Evolutionary conservation across 2,888 invertebrate genomes (phyloP).

Genomic region (Tetranychus truncatus): DNA sequence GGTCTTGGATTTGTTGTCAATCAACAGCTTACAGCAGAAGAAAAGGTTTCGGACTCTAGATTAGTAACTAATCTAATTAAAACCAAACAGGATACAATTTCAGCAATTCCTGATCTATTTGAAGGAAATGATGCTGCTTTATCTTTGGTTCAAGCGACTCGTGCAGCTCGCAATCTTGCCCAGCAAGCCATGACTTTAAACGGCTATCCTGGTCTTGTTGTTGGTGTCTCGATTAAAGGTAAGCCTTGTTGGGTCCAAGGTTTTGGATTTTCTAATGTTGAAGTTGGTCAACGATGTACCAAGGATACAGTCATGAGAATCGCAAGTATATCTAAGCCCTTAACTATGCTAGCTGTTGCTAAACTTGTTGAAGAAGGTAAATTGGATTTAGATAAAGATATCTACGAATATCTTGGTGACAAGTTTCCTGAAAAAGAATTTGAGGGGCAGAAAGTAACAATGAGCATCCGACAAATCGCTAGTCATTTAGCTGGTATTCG

Average conservation of each 20-base stretch:
- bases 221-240: slow-evolving; percentile 37
- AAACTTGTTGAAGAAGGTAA: slow-evolving; percentile 37
- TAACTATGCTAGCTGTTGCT: slow-evolving; percentile 39
- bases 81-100: background rate
- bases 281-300: slow-evolving; percentile 36
- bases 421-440: slow-evolving; percentile 38
- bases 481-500: slow-evolving; percentile 40
- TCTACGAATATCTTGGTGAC: slow-evolving; percentile 38
- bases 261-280: slow-evolving; percentile 40
- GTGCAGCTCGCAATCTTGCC: background rate
- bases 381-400: slow-evolving; percentile 39
- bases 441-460: slow-evolving; percentile 36
- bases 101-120: background rate
- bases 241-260: slow-evolving; percentile 35
- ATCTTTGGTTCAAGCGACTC: background rate
- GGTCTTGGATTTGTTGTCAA: too few species aligned
- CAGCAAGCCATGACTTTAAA: background rate
- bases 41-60: too few species aligned
- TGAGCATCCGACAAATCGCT: slow-evolving; percentile 39
- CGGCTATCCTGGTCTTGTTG: slow-evolving; percentile 34
- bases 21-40: too few species aligned
- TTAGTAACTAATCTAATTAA: background rate
- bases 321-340: slow-evolving; percentile 42
- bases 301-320: slow-evolving; percentile 40
- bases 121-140: background rate